These are phyloP conservation scores for Lordiphosa andalusiaca DNA, from an alignment of 2,888 invertebrate genomes.

Conservation along the genomic window DNA sequence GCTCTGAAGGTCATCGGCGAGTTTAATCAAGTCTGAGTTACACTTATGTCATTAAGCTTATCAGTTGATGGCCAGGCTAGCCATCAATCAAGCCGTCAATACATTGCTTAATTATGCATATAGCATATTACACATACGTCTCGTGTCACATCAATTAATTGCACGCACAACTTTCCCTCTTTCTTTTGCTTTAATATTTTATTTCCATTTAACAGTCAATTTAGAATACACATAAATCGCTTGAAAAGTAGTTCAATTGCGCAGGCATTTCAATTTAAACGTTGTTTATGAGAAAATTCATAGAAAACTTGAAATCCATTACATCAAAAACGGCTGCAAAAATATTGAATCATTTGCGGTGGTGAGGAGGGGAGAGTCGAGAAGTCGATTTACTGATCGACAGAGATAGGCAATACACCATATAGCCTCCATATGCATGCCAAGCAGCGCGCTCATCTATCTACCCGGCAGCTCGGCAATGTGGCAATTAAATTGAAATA, in stretches of 20 bases:
- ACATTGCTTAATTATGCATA: constrained; percentile 38
- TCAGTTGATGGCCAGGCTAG: constrained; percentile 35
- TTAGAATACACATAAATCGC: constrained; percentile 34
- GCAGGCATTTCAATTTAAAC: constrained; percentile 56
- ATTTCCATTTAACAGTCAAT: constrained; percentile 28
- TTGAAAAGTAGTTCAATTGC: constrained; percentile 64
- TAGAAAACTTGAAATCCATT: constrained; percentile 65
- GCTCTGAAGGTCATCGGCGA: constrained; percentile 45
- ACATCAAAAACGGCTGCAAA: constrained; percentile 46
- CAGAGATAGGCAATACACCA: constrained; percentile 54
- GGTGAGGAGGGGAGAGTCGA: constrained; percentile 14
- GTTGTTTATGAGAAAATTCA: constrained; percentile 62
- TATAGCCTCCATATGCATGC: constrained; percentile 43
- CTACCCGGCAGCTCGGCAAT: constrained; percentile 47
- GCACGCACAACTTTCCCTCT: constrained; percentile 15
- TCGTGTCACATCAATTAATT: constrained; percentile 43
- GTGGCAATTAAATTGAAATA: constrained; percentile 71
- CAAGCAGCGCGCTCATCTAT: constrained; percentile 24
- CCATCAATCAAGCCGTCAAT: constrained; percentile 42
- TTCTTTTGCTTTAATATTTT: constrained; percentile 3
- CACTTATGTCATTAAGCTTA: constrained; percentile 42
- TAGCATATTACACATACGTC: constrained; percentile 45
- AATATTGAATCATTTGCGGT: constrained; percentile 64
- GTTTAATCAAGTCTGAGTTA: constrained; percentile 29
- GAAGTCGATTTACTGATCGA: constrained; percentile 55